Evolutionary conservation across 2,888 invertebrate species (phyloP), one percentile per base, ranked within the genome.

Genomic region (Gisinianus flammeolus): DNA sequence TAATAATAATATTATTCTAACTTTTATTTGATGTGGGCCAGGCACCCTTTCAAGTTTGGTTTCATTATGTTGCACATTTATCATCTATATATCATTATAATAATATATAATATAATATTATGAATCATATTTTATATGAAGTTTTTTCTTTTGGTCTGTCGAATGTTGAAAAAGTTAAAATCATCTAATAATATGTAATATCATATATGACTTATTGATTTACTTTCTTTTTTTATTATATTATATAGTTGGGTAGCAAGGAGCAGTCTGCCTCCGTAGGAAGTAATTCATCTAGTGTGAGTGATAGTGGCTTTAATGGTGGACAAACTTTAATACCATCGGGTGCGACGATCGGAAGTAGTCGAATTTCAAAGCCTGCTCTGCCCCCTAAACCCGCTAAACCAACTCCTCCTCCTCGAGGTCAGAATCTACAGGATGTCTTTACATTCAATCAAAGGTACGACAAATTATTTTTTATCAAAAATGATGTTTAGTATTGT

Each of bases 341-440:
- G 28, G 72, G 58, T 33, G 56, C n/a, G n/a, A 19, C 56, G 94
- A 94, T 0, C 93, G 94, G 1, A 87, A 94, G 86, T 94, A 94
- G 54, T 44, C 6, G 44, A n/a, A 8, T 54, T 80, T 94, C 94
- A 12, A 96, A 95, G 88, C 96, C 95, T 69, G 91, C 91, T 24
- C 90, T 92, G 71, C 88, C 87, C 33, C 87, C 87, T 5, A 87
- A 87, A 78, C 86, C 88, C 33, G 85, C 86, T 35, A 88, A 88
- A 79, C 88, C 88, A 0, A 87, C 90, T 81, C 89, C 90, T 22
- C 90, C 90, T 0, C 90, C 90, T 0, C 86, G 90, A 0, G 86
- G 90, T 62, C 79, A 81, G 64, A 81, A 62, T 6, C 26, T 35
- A 16, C 67, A 81, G 33, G 82, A 82, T 73, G 44, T 78, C n/a